Evolutionary conservation across 1,140 invertebrate genomes (phyloP).

Genomic region (Lordiphosa clarofinis): DNA sequence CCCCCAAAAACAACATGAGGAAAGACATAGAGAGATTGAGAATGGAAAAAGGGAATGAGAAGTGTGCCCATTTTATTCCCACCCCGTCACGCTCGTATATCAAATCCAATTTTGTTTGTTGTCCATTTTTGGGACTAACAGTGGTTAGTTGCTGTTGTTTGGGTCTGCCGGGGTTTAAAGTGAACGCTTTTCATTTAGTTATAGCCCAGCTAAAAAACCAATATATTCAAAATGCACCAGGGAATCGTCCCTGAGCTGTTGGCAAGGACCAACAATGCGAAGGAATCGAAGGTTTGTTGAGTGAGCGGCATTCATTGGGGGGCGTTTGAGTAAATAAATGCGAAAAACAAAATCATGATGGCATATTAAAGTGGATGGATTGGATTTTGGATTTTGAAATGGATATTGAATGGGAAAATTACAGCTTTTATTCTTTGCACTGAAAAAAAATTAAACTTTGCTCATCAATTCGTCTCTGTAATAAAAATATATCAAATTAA

Average conservation of each 20-base stretch:
- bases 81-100: conserved; percentile 41
- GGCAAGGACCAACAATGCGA: conserved; percentile 11
- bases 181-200: conserved; percentile 68
- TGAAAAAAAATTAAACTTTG: no score
- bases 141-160: conserved; percentile 38
- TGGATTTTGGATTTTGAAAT: no score
- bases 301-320: conserved; percentile 8
- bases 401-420: no score
- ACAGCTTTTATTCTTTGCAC: no score
- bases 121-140: conserved; percentile 38
- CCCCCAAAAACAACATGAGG: not conserved
- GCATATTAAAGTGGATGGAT: no score
- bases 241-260: conserved; percentile 28
- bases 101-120: conserved; percentile 51
- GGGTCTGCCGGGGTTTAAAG: conserved; percentile 36
- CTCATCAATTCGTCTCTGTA: no score
- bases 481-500: no score
- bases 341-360: no score
- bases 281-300: no score
- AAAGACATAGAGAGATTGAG: no score
- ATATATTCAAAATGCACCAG: conserved; percentile 46
- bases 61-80: conserved; percentile 28
- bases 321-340: not conserved
- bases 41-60: not conserved
- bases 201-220: conserved; percentile 40